phyloP scores from a whole-genome alignment of 2,888 invertebrate species.

The Diaperis boleti region DNA sequence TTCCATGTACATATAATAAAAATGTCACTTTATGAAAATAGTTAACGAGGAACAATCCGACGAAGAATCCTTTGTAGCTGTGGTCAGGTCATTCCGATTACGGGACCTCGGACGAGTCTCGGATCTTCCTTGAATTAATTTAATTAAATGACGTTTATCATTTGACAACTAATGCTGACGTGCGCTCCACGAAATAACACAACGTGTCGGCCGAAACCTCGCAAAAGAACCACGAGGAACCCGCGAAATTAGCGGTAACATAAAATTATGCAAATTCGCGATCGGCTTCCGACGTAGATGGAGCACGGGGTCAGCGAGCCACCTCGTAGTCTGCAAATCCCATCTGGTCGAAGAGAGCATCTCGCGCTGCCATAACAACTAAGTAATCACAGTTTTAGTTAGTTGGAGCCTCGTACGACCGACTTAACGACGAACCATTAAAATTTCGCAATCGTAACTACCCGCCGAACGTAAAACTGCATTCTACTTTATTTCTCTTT shows the following conservation, averaged over 20 bases:
- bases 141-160: too few species aligned
- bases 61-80: too few species aligned
- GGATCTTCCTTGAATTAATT: too few species aligned
- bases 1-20: too few species aligned
- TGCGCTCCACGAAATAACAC: too few species aligned
- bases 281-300: background rate
- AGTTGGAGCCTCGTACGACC: constrained; percentile 53
- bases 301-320: constrained; percentile 30
- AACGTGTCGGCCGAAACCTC: too few species aligned
- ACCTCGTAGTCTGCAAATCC: constrained; percentile 27
- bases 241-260: background rate
- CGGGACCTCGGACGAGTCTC: too few species aligned
- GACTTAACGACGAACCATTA: constrained; percentile 60
- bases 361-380: constrained; percentile 54
- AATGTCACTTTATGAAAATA: too few species aligned
- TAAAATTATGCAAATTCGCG: constrained; percentile 28
- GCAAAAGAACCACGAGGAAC: too few species aligned
- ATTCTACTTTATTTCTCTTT: constrained; percentile 55
- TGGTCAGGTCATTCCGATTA: too few species aligned
- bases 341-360: constrained; percentile 11
- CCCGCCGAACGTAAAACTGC: constrained; percentile 57
- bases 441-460: constrained; percentile 61
- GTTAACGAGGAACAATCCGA: too few species aligned
- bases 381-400: constrained; percentile 61
- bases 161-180: too few species aligned